These are phyloP conservation scores for Zele albiditarsus DNA, from an alignment of 2,888 invertebrate genomes.

Conservation along the genomic window DNA sequence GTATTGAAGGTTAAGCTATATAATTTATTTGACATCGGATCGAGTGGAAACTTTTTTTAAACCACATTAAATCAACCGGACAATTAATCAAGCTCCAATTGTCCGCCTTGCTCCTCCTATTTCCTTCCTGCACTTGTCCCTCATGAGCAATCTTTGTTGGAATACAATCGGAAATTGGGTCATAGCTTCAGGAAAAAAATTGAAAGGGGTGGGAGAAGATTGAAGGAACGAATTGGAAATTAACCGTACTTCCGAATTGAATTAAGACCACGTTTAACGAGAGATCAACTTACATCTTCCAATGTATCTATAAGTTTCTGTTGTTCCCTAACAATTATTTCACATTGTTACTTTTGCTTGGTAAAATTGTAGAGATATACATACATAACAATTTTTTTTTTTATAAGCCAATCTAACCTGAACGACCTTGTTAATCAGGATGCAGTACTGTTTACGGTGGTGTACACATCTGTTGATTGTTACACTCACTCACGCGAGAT, in stretches of 20 bases:
- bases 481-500: no score
- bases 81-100: constrained; percentile 48
- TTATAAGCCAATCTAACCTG: no score
- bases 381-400: no score
- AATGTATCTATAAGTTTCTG: constrained; percentile 13
- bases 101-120: constrained; percentile 33
- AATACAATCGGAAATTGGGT: not conserved
- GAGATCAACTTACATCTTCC: constrained; percentile 23
- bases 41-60: constrained; percentile 31
- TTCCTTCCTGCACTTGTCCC: not conserved
- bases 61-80: constrained; percentile 38
- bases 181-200: not conserved
- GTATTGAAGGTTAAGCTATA: constrained; percentile 21
- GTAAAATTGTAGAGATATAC: not conserved
- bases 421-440: no score
- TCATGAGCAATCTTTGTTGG: not conserved
- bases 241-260: constrained; percentile 55
- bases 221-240: constrained; percentile 48
- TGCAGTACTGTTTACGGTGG: no score
- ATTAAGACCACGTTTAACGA: constrained; percentile 46
- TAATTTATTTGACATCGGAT: constrained; percentile 35
- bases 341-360: not conserved
- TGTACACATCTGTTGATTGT: no score
- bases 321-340: constrained; percentile 14
- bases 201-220: constrained; percentile 35